Percentiles rank a stretch among this genome's conserved stretches.
Evolutionary conservation across 1,140 invertebrate species (phyloP).

Genomic region (Drosophila carrolli): DNA sequence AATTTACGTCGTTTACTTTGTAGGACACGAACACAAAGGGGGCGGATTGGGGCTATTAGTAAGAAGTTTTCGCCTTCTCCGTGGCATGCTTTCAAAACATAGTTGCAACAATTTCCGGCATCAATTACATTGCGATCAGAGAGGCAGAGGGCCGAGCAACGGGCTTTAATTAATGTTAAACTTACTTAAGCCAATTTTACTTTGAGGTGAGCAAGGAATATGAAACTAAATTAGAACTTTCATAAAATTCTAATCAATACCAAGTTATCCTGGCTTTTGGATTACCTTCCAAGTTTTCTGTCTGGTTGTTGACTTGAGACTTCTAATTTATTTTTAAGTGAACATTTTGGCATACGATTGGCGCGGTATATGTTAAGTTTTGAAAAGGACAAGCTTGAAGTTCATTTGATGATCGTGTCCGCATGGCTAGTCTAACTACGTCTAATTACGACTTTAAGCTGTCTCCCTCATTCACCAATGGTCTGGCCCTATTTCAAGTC

Average conservation of each 20-base stretch:
- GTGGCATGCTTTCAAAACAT: slow-evolving; percentile 11
- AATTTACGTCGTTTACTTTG: slow-evolving; percentile 42
- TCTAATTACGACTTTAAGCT: slow-evolving; percentile 13
- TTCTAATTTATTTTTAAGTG: background rate
- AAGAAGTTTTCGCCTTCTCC: slow-evolving; percentile 19
- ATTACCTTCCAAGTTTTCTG: background rate
- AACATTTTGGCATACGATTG: background rate
- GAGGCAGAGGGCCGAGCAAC: background rate
- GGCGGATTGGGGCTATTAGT: background rate
- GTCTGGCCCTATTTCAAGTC: no score
- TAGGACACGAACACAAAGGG: background rate
- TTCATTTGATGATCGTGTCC: slow-evolving; percentile 23
- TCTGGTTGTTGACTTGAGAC: background rate
- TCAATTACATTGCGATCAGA: slow-evolving; percentile 32
- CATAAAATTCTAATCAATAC: background rate
- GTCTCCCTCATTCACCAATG: background rate
- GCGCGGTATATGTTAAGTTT: background rate
- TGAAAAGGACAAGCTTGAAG: background rate
- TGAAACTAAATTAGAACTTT: background rate
- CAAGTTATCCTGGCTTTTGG: background rate
- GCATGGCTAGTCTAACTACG: background rate
- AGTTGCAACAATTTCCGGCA: slow-evolving; percentile 58
- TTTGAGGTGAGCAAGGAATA: background rate
- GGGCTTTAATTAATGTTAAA: background rate
- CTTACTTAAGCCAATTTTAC: background rate